Percentiles rank a stretch among this genome's conserved stretches.
Evolutionary conservation across 2,888 invertebrate genomes (phyloP).

Genomic region (Andrena haemorrhoa): DNA sequence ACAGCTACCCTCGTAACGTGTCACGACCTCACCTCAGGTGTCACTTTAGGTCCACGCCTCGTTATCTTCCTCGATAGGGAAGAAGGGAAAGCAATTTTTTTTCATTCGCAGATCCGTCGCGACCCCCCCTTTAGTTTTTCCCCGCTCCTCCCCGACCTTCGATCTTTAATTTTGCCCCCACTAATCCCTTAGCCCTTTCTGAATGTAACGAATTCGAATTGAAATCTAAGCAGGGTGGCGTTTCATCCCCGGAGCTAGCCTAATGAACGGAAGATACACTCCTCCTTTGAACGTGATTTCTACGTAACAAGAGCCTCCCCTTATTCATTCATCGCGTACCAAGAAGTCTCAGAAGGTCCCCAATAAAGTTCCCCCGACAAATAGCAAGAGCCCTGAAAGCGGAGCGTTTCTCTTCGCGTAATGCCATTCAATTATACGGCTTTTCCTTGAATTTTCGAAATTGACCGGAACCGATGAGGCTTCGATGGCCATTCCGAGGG

Average conservation of each 20-base stretch:
- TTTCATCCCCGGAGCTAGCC: too few species aligned
- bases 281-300: constrained; percentile 10
- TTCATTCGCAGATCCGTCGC: constrained; percentile 23
- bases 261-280: not conserved
- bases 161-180: not conserved
- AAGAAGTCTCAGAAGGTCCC: constrained; percentile 4
- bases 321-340: not conserved
- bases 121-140: not conserved
- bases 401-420: constrained; percentile 26
- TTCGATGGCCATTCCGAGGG: constrained; percentile 51
- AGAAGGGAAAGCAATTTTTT: constrained; percentile 41
- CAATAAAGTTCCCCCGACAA: constrained; percentile 47
- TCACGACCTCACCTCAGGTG: constrained; percentile 80
- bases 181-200: too few species aligned
- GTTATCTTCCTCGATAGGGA: constrained; percentile 74
- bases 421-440: constrained; percentile 63
- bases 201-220: not conserved
- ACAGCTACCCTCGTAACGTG: constrained; percentile 78
- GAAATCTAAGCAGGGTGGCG: too few species aligned
- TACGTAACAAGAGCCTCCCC: not conserved
- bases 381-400: constrained; percentile 1
- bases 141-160: not conserved
- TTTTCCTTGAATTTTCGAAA: constrained; percentile 58
- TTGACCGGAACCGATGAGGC: constrained; percentile 59
- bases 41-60: constrained; percentile 80